These are phyloP conservation scores for Centruroides vittatus DNA, from an alignment of 1,140 invertebrate genomes.

Conservation along the genomic window DNA sequence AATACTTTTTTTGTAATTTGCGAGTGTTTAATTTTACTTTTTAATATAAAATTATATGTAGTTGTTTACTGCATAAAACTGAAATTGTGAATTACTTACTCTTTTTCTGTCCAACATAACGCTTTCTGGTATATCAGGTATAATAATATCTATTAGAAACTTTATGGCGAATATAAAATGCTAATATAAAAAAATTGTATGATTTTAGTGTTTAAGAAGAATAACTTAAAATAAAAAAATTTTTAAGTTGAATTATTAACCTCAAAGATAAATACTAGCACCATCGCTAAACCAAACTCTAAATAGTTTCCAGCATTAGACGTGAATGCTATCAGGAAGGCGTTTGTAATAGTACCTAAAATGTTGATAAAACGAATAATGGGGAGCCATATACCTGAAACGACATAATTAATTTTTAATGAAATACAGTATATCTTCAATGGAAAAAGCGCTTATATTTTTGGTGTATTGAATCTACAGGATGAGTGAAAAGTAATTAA, in stretches of 20 bases:
- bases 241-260: conserved; percentile 15
- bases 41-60: too few species aligned
- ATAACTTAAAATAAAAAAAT: too few species aligned
- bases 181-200: conserved; percentile 18
- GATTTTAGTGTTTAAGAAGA: too few species aligned
- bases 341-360: conserved; percentile 31
- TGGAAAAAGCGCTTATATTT: too few species aligned
- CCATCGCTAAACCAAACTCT: not conserved
- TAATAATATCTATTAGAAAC: conserved; percentile 27
- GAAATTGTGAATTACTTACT: conserved; percentile 18
- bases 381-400: conserved; percentile 31
- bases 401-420: not conserved
- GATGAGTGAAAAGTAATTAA: too few species aligned
- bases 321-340: conserved; percentile 33
- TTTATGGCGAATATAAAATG: conserved; percentile 32
- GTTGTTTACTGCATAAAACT: too few species aligned
- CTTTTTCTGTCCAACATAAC: conserved; percentile 24
- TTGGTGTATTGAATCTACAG: too few species aligned
- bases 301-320: conserved; percentile 24
- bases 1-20: too few species aligned
- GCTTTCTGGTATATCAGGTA: conserved; percentile 28
- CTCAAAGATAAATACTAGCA: conserved; percentile 32
- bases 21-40: too few species aligned
- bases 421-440: too few species aligned
- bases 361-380: conserved; percentile 32